Evolutionary conservation across 1,140 invertebrate genomes (phyloP).

Genomic region (Drosophila bipectinata): DNA sequence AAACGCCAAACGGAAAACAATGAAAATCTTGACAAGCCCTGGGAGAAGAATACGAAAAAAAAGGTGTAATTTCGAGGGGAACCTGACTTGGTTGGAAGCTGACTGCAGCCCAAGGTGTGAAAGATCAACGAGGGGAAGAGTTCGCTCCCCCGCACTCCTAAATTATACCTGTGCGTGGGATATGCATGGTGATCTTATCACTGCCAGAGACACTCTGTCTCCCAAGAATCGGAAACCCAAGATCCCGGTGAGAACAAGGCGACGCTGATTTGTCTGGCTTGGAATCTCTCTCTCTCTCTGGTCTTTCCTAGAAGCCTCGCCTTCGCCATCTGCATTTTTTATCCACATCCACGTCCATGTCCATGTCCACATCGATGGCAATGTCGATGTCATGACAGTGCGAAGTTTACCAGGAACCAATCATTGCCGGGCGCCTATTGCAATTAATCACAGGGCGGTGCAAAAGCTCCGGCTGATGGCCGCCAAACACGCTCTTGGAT

Average conservation of each 20-base stretch:
- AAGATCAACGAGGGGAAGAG: slow-evolving; percentile 56
- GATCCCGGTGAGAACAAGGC: slow-evolving; percentile 6
- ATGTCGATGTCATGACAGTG: slow-evolving; percentile 53
- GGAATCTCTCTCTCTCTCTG: slow-evolving; percentile 13
- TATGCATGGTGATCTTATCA: slow-evolving; percentile 53
- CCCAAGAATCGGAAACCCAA: slow-evolving; percentile 27
- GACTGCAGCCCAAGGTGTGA: slow-evolving; percentile 59
- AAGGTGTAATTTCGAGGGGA: slow-evolving; percentile 2
- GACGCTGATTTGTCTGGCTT: slow-evolving; percentile 67
- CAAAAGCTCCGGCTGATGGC: slow-evolving; percentile 64
- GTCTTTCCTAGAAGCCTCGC: slow-evolving; percentile 47
- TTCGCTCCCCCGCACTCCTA: slow-evolving; percentile 8
- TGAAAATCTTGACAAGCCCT: slow-evolving; percentile 28
- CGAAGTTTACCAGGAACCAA: slow-evolving; percentile 73
- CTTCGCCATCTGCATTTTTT: slow-evolving; percentile 9
- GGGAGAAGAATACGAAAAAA: slow-evolving; percentile 17
- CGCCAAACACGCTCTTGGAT: slow-evolving; percentile 52
- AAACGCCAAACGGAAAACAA: slow-evolving; percentile 55
- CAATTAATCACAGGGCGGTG: slow-evolving; percentile 75
- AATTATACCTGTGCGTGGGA: slow-evolving; percentile 34
- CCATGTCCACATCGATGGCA: slow-evolving; percentile 10
- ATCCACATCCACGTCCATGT: neutral
- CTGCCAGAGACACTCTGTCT: slow-evolving; percentile 34
- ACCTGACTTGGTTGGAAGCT: slow-evolving; percentile 31
- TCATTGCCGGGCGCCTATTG: slow-evolving; percentile 64